These are phyloP conservation scores for Euleptes europaea DNA, from an alignment of 2,113 vertebrate genomes.

Conservation along the genomic window DNA sequence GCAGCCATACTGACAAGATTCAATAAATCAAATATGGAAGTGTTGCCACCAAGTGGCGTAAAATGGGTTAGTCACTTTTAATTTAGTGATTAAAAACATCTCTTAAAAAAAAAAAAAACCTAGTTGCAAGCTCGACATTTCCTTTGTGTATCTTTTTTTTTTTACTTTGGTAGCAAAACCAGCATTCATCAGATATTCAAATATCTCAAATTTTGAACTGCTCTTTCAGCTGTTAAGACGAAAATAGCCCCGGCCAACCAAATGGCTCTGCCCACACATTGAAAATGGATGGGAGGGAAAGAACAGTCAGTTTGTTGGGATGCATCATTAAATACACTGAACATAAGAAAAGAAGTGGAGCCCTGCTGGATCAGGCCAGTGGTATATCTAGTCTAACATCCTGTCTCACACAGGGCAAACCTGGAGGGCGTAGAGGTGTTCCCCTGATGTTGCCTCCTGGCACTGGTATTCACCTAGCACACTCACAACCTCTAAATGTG, in stretches of 20 bases:
- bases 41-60: constrained; percentile 79
- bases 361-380: no score
- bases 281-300: not conserved
- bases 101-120: not conserved
- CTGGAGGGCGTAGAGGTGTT: no score
- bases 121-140: not conserved
- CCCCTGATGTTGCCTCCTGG: no score
- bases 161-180: not conserved
- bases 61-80: constrained; percentile 61
- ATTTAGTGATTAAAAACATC: constrained; percentile 38
- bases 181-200: not conserved
- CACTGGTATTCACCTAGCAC: no score
- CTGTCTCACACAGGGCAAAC: no score
- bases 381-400: no score
- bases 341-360: no score
- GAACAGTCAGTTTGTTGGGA: not conserved
- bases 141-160: constrained; percentile 19
- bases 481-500: no score
- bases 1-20: constrained; percentile 44
- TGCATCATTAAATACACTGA: not conserved
- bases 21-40: constrained; percentile 78
- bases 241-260: not conserved
- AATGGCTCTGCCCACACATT: not conserved
- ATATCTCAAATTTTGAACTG: fast-evolving
- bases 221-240: constrained; percentile 4